A percentile compares a stretch with the other conserved stretches of the same genome.
phyloP scores from a whole-genome alignment of 2,797 vertebrate species.

The Siniperca scherzeri region DNA sequence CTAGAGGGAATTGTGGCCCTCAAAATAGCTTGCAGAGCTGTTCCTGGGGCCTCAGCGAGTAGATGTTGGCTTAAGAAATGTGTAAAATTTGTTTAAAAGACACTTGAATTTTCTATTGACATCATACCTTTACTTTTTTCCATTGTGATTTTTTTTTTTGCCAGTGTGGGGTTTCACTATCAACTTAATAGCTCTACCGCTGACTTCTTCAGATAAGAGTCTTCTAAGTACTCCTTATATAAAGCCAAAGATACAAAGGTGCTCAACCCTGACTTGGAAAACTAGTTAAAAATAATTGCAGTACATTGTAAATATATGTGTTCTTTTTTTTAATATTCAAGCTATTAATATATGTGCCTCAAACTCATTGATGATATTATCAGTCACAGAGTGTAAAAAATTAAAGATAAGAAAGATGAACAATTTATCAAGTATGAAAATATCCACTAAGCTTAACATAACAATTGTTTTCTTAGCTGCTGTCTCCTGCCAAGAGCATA shows the following conservation, averaged over 20 bases:
- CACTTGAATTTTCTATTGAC: conserved; percentile 3
- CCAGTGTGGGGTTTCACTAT: not conserved
- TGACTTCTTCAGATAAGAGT: conserved; percentile 15
- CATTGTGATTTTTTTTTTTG: not conserved
- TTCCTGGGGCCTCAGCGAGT: not conserved
- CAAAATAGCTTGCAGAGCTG: not conserved
- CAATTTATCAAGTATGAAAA: conserved; percentile 48
- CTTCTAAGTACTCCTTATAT: conserved; percentile 4
- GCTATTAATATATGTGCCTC: conserved; percentile 44
- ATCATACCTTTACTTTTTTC: not conserved
- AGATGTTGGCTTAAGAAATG: not conserved
- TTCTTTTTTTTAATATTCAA: conserved; percentile 21
- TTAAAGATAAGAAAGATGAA: conserved; percentile 50
- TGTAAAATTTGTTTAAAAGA: not conserved
- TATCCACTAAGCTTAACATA: conserved; percentile 24
- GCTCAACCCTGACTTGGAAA: conserved; percentile 22
- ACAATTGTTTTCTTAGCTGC: conserved; percentile 2
- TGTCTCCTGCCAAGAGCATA: conserved; percentile 36
- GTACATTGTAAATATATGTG: conserved; percentile 9
- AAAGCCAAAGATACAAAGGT: conserved; percentile 31
- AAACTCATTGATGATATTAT: conserved; percentile 57
- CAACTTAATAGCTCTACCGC: conserved; percentile 7
- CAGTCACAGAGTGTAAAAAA: conserved; percentile 51
- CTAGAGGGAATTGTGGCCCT: not conserved
- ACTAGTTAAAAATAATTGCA: conserved; percentile 30